Conservation (phyloP, 2,113 vertebrate species). For the Micronisus gabar region DNA sequence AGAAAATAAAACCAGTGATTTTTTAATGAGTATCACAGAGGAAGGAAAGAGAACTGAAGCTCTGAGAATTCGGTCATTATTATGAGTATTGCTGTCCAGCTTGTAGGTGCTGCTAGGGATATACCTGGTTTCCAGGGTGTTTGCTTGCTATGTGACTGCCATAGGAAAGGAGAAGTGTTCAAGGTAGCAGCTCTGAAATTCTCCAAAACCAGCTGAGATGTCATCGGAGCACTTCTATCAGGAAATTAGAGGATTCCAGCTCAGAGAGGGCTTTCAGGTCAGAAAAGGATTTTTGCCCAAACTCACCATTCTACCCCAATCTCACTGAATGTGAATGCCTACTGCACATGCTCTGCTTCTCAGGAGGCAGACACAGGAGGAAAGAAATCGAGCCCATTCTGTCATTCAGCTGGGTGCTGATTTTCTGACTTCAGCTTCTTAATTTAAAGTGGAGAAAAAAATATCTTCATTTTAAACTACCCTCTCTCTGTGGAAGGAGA, state of each 20-base stretch:
- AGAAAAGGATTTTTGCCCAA: not conserved
- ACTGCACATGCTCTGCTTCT: not conserved
- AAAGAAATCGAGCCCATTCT: not conserved
- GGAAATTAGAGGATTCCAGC: not conserved
- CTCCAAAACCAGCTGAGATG: not conserved
- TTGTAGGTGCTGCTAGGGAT: not conserved
- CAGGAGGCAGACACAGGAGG: not conserved
- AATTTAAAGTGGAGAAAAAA: not conserved
- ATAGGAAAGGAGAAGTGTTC: not conserved
- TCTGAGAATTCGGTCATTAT: not conserved
- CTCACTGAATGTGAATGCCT: not conserved
- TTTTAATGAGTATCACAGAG: not conserved
- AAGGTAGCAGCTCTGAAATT: not conserved
- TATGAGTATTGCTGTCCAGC: not conserved
- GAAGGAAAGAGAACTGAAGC: not conserved
- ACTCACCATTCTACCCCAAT: rapidly evolving
- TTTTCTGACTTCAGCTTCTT: not conserved
- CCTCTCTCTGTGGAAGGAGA: not conserved
- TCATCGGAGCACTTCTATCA: not conserved
- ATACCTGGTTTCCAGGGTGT: not conserved
- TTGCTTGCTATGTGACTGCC: not conserved
- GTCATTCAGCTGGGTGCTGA: not conserved
- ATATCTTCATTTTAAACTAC: not conserved
- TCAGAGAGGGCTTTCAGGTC: not conserved
- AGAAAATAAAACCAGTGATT: not conserved